Evolutionary conservation across 2,113 vertebrate species (phyloP).

Genomic region (Calyptomena viridis): DNA sequence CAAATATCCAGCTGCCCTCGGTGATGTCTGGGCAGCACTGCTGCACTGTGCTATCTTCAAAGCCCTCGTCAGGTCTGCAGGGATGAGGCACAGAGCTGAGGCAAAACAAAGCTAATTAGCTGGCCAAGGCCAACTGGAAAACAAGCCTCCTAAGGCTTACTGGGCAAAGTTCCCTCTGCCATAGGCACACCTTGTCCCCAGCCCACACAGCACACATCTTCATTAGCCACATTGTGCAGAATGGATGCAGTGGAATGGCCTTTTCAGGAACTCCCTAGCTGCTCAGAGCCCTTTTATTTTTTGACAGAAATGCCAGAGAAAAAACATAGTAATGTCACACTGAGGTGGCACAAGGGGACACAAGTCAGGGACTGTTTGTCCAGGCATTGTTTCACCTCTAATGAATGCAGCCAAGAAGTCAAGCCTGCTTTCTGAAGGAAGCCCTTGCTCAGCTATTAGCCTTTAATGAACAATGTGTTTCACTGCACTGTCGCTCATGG

Average conservation of each 20-base stretch:
- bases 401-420: background rate
- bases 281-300: background rate
- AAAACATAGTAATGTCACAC: background rate
- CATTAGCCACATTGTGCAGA: background rate
- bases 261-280: background rate
- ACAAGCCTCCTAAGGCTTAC: background rate
- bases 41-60: rapidly evolving
- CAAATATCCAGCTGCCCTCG: background rate
- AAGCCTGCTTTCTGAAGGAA: background rate
- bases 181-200: background rate
- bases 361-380: background rate
- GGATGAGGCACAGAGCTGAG: rapidly evolving
- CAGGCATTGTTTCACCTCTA: background rate
- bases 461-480: rapidly evolving
- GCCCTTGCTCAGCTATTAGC: background rate
- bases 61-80: rapidly evolving
- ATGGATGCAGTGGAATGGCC: background rate
- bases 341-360: background rate
- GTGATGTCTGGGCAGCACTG: background rate
- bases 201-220: background rate
- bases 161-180: background rate
- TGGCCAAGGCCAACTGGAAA: background rate
- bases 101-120: background rate
- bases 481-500: rapidly evolving
- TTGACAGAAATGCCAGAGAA: background rate